A percentile compares a stretch with the other conserved stretches of the same genome.
These are phyloP conservation scores for Psilopsiagon aurifrons DNA, from an alignment of 2,113 vertebrate genomes.

Conservation along the genomic window DNA sequence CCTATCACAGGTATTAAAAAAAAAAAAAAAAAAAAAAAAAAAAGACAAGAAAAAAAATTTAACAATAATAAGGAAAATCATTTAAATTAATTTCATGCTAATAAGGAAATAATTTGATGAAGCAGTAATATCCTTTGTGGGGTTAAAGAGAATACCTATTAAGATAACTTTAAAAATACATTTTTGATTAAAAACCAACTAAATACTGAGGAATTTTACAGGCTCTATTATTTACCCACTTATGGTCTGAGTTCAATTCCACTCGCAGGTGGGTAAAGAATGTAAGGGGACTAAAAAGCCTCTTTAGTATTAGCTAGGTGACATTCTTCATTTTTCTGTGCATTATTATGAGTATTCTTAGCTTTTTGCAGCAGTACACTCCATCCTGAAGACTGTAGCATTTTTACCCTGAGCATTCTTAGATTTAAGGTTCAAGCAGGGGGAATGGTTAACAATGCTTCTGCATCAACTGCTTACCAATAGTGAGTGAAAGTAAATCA, in stretches of 20 bases:
- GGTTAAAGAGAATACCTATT: background rate
- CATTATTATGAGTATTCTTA: background rate
- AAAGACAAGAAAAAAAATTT: background rate
- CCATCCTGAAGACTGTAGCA: background rate
- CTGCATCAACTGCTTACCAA: background rate
- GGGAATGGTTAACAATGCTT: background rate
- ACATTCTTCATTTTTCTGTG: background rate
- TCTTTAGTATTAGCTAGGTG: background rate
- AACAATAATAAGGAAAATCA: background rate
- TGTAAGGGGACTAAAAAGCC: background rate
- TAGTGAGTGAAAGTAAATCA: background rate
- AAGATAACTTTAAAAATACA: background rate
- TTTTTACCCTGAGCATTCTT: background rate
- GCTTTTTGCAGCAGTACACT: background rate
- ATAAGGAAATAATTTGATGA: background rate
- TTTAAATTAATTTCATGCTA: background rate
- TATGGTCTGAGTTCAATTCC: background rate
- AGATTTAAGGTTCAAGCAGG: background rate
- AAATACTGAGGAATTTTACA: background rate
- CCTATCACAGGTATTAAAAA: constrained; percentile 71
- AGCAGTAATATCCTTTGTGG: background rate
- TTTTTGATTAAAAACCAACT: background rate
- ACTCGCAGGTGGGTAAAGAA: background rate
- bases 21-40: background rate
- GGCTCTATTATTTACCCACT: background rate